Evolutionary conservation across 2,797 vertebrate species (phyloP).

Genomic region (Melanotaenia maccullochi): DNA sequence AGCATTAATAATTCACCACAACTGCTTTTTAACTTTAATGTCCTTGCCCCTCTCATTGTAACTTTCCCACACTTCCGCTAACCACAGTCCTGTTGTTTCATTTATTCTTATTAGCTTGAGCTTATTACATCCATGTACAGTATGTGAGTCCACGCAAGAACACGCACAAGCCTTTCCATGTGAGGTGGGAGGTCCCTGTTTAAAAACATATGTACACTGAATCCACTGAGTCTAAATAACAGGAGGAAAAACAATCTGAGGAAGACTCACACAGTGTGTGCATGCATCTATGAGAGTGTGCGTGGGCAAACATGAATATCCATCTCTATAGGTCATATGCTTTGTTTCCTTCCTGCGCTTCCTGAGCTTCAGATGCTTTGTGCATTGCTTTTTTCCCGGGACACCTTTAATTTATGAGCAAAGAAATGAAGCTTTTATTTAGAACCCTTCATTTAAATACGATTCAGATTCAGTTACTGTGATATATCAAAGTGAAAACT

Average conservation of each 20-base stretch:
- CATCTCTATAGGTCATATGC: slow-evolving; percentile 3
- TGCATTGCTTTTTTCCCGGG: slow-evolving; percentile 38
- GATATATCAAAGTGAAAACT: slow-evolving; percentile 37
- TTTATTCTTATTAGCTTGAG: slow-evolving; percentile 57
- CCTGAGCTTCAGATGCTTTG: slow-evolving; percentile 32
- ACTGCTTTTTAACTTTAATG: slow-evolving; percentile 80
- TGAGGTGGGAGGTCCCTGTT: slow-evolving; percentile 43
- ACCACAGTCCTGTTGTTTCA: slow-evolving; percentile 36
- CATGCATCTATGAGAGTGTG: neutral
- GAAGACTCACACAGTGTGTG: slow-evolving; percentile 32
- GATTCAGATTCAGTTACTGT: slow-evolving; percentile 56
- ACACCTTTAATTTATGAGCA: slow-evolving; percentile 34
- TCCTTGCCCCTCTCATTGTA: slow-evolving; percentile 55
- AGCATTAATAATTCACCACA: slow-evolving; percentile 80
- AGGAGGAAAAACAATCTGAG: slow-evolving; percentile 10
- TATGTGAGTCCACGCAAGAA: slow-evolving; percentile 4
- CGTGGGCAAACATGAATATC: slow-evolving; percentile 3
- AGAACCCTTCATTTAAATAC: slow-evolving; percentile 27
- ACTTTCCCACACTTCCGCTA: slow-evolving; percentile 59
- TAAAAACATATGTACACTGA: slow-evolving; percentile 42
- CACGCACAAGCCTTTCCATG: neutral
- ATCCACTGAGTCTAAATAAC: slow-evolving; percentile 33
- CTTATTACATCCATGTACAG: slow-evolving; percentile 20
- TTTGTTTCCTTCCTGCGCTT: slow-evolving; percentile 35
- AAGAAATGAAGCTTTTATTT: slow-evolving; percentile 46